A percentile compares a stretch with the other conserved stretches of the same genome.
These are phyloP conservation scores for Todiramphus saurophagus DNA, from an alignment of 2,113 vertebrate species.

Conservation along the genomic window DNA sequence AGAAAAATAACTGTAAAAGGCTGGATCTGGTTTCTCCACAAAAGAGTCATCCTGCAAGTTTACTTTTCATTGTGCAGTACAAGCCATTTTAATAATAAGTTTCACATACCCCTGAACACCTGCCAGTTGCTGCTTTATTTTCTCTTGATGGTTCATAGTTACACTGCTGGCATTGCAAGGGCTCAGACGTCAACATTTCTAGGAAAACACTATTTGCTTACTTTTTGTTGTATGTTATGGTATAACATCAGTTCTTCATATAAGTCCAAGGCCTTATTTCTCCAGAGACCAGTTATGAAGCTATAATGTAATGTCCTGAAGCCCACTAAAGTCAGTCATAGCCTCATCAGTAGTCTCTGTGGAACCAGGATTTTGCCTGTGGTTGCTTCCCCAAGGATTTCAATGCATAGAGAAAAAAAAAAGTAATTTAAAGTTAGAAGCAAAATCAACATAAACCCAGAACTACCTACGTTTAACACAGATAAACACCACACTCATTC, in stretches of 20 bases:
- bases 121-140: not conserved
- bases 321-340: not conserved
- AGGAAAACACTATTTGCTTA: not conserved
- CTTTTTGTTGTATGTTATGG: not conserved
- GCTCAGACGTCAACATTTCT: not conserved
- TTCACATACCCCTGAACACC: not conserved
- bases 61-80: not conserved
- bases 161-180: not conserved
- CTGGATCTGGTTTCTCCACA: not conserved
- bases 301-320: not conserved
- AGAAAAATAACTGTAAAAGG: not conserved
- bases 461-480: not conserved
- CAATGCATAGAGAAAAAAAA: not conserved
- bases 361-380: not conserved
- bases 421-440: not conserved
- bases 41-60: not conserved
- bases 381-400: not conserved
- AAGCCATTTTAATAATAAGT: not conserved
- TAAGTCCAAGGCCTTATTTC: not conserved
- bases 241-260: not conserved
- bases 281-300: not conserved
- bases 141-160: not conserved
- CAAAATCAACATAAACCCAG: not conserved
- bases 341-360: not conserved
- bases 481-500: not conserved